Evolutionary conservation across 2,113 vertebrate genomes (phyloP), one percentile per base, ranked within the genome.

Genomic region (Plecturocebus donacophilus): DNA sequence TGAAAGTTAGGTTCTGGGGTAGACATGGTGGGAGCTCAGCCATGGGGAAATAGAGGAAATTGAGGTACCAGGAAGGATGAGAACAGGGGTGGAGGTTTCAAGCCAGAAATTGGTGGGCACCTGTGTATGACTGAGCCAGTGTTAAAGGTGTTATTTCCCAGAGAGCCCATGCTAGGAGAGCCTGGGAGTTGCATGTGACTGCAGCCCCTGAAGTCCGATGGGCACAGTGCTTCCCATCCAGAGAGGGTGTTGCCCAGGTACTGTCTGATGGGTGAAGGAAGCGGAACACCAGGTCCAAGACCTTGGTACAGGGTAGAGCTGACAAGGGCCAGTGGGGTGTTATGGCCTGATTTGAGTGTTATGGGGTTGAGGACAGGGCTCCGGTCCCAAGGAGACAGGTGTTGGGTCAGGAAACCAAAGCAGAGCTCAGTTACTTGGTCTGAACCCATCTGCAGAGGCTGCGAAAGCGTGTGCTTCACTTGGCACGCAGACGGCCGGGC

Each of bases 171-270:
- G 10, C 8, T 38, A 47, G 49, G 68, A 25, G 38, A 21, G 17
- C 10, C 5, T 38, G 8, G 25, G 25, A 23, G 9, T 3, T 66
- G 56, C 2, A 1, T 38, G 49, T 76, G 47, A 56, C 10, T 1
- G 1, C 2, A 73, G 54, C 27, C 49, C 49, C 56, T 73, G 13
- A 32, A 30, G 42, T 71, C 21, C 49, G 20, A 61, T 11, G 35
- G 11, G 19, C 42, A 17, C 2, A 32, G 83, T 25, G 13, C 19
- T 95, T 94, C 23, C 95, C 30, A 21, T 70, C 81, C 30, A 87
- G 58, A 52, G 23, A 4, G 25, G 16, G 3, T 23, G 25, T 11
- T 40, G 8, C 12, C 11, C 4, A 20, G 27, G 0, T 30, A 12
- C 42, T 71, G 35, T 13, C 64, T 64, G 23, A 70, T 3, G 81